Evolutionary conservation across 2,888 invertebrate species (phyloP).

Genomic region (Melanophora roralis): DNA sequence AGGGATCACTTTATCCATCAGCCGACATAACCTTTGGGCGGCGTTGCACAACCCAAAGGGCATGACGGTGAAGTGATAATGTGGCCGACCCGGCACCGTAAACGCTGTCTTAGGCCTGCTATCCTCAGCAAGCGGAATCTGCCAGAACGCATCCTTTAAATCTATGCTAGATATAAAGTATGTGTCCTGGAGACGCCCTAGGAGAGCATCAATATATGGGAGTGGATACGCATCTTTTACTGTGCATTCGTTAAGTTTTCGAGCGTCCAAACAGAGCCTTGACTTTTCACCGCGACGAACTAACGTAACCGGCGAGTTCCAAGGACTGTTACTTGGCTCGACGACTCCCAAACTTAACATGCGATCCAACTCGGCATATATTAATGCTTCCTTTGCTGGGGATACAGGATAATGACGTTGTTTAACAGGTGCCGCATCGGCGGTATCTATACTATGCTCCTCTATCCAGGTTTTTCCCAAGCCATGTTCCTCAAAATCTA

Average conservation of each 20-base stretch:
- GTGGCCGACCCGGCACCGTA: too few species aligned
- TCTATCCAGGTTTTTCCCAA: slow-evolving; percentile 25
- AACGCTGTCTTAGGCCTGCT: too few species aligned
- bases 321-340: slow-evolving; percentile 2
- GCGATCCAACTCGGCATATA: slow-evolving; percentile 31
- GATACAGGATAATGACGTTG: slow-evolving; percentile 15
- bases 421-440: slow-evolving; percentile 21
- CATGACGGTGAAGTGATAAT: too few species aligned
- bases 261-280: slow-evolving; percentile 7
- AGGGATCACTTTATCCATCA: too few species aligned
- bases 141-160: too few species aligned
- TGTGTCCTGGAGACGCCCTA: slow-evolving; percentile 18
- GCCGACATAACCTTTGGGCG: too few species aligned
- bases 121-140: too few species aligned
- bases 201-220: slow-evolving; percentile 35
- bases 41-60: too few species aligned
- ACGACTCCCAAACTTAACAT: slow-evolving; percentile 18
- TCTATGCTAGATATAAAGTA: slow-evolving; percentile 39
- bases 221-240: slow-evolving; percentile 30
- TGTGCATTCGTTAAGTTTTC: slow-evolving; percentile 22
- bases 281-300: slow-evolving; percentile 1
- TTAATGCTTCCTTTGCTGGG: slow-evolving; percentile 8
- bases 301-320: slow-evolving; percentile 24
- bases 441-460: not conserved
- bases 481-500: slow-evolving; percentile 30